These are phyloP conservation scores for Tragelaphus imberbis DNA, from an alignment of 2,113 vertebrate species.

Conservation along the genomic window DNA sequence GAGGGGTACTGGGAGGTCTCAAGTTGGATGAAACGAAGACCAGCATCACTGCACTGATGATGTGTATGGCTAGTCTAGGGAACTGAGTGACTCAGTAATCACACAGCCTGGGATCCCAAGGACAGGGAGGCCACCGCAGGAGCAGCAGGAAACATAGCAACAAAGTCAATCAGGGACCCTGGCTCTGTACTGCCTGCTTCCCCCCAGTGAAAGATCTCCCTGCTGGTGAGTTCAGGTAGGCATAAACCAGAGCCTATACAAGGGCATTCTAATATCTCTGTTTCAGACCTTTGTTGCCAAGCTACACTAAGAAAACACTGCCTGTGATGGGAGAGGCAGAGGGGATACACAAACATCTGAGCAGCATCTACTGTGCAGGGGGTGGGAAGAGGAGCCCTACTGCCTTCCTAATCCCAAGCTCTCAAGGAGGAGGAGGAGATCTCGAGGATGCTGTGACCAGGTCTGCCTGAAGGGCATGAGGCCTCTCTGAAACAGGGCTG, in stretches of 20 bases:
- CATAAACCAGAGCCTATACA: not conserved
- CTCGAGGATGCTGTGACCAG: not conserved
- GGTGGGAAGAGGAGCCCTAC: not conserved
- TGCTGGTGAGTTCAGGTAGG: not conserved
- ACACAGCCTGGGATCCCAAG: not conserved
- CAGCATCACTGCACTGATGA: not conserved
- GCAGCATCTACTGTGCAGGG: not conserved
- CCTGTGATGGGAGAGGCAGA: not conserved
- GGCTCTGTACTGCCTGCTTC: accelerated
- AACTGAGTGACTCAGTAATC: not conserved
- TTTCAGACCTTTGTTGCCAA: not conserved
- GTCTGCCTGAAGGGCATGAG: not conserved
- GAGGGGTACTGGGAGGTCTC: not conserved
- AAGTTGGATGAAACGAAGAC: not conserved
- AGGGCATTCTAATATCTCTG: not conserved
- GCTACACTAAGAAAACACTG: not conserved
- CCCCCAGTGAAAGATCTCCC: not conserved
- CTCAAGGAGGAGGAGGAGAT: not conserved
- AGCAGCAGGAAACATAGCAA: too few relatives aligned
- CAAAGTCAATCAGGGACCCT: not conserved
- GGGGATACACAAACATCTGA: not conserved
- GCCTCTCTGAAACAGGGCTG: not conserved
- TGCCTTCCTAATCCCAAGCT: not conserved
- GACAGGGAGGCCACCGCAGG: accelerated
- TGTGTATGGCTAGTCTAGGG: accelerated